These are phyloP conservation scores for Belgica antarctica DNA, from an alignment of 2,888 invertebrate species.

Conservation along the genomic window DNA sequence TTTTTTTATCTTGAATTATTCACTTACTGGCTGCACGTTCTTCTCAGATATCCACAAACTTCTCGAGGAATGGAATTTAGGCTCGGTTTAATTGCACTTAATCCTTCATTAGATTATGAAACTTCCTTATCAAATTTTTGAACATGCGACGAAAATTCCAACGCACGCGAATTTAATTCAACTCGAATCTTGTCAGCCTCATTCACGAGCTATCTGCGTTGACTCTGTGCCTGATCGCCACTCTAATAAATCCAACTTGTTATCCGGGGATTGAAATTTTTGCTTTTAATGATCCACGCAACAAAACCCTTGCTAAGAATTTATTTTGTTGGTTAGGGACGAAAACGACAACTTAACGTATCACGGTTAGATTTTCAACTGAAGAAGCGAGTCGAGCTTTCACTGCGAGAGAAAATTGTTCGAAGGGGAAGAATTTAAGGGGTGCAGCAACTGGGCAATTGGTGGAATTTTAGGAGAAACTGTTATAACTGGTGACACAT, in stretches of 20 bases:
- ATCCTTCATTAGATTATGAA: constrained; percentile 6
- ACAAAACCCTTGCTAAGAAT: too few species aligned
- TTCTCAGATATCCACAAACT: constrained; percentile 6
- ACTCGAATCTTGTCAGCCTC: background rate
- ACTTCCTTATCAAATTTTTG: constrained; percentile 2
- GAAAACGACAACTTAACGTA: too few species aligned
- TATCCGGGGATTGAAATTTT: too few species aligned
- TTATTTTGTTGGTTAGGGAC: too few species aligned
- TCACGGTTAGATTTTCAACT: too few species aligned
- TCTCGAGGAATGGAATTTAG: constrained; percentile 2
- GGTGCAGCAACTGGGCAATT: background rate
- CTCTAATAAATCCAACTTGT: background rate
- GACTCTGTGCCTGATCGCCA: background rate
- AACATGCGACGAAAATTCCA: background rate
- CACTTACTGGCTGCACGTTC: background rate
- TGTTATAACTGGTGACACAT: too few species aligned
- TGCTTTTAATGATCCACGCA: too few species aligned
- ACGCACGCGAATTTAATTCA: background rate
- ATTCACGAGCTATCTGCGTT: background rate
- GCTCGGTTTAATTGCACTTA: background rate
- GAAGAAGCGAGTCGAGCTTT: too few species aligned
- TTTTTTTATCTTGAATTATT: too few species aligned
- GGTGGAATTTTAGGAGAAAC: too few species aligned
- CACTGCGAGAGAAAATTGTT: background rate
- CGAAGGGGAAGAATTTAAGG: background rate